phyloP scores from a whole-genome alignment of 2,797 vertebrate genomes.

The Pelodytes ibericus region DNA sequence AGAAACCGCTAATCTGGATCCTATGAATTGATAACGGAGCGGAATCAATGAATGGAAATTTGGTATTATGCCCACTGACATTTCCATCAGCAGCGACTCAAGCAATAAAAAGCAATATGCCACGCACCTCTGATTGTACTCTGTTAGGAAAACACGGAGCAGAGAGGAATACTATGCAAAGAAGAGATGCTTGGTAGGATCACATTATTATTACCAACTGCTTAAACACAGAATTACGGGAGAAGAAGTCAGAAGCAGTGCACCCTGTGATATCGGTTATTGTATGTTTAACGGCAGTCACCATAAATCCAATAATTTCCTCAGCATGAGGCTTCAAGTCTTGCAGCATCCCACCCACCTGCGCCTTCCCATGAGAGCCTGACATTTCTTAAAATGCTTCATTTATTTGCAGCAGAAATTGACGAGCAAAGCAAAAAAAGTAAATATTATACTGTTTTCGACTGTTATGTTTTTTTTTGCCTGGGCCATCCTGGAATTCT shows the following conservation, averaged over 20 bases:
- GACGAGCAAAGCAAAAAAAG: not conserved
- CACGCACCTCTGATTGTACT: conserved; percentile 62
- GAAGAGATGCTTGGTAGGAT: conserved; percentile 7
- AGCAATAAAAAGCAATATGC: conserved; percentile 73
- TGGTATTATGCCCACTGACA: conserved; percentile 70
- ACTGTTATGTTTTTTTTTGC: too few relatives aligned
- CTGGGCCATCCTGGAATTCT: too few relatives aligned
- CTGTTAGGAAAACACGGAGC: conserved; percentile 57
- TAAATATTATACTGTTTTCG: not conserved
- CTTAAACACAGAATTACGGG: conserved; percentile 42
- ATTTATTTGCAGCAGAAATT: not conserved
- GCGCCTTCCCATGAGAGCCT: not conserved
- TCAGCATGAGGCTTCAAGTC: conserved; percentile 11
- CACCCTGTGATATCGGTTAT: conserved; percentile 5
- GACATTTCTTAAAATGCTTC: not conserved
- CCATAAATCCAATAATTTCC: conserved; percentile 29
- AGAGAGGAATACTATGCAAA: conserved; percentile 57
- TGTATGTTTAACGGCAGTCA: not conserved
- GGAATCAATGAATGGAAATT: conserved; percentile 69
- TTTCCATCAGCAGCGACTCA: conserved; percentile 72
- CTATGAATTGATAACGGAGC: conserved; percentile 59
- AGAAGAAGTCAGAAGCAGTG: conserved; percentile 8
- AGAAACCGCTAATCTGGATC: conserved; percentile 62
- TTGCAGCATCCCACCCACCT: conserved; percentile 15
- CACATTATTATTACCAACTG: conserved; percentile 34